These are phyloP conservation scores for Cecropterus lyciades DNA, from an alignment of 1,140 invertebrate species.

Conservation along the genomic window DNA sequence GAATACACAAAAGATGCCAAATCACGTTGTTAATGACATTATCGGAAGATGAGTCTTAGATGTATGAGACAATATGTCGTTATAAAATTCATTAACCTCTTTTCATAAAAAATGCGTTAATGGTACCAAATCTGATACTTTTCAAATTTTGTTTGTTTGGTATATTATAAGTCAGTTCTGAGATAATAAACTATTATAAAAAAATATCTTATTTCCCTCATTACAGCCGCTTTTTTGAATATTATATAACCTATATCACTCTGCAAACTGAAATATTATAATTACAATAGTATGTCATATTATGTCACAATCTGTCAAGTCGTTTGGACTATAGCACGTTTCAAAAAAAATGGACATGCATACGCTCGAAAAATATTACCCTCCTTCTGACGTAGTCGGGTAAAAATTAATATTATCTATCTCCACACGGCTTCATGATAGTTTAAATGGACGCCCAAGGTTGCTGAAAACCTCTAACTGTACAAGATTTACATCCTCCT, in stretches of 20 bases:
- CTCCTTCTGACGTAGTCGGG: no score
- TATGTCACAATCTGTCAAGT: no score
- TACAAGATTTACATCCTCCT: conserved; percentile 20
- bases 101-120: neutral
- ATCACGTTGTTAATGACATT: conserved; percentile 29
- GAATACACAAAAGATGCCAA: conserved; percentile 25
- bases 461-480: conserved; percentile 10
- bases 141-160: neutral
- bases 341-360: no score
- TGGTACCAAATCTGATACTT: neutral
- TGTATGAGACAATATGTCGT: conserved; percentile 2
- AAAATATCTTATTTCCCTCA: no score
- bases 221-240: no score
- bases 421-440: neutral
- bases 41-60: conserved; percentile 22
- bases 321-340: no score
- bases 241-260: no score
- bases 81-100: conserved; percentile 13
- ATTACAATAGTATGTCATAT: no score
- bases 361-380: no score
- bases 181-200: no score
- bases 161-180: no score
- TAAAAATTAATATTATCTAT: neutral
- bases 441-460: conserved; percentile 5
- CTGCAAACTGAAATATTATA: no score